A percentile compares a stretch with the other conserved stretches of the same genome.
These are phyloP conservation scores for Dunckerocampus dactyliophorus DNA, from an alignment of 2,113 vertebrate genomes.

Conservation along the genomic window DNA sequence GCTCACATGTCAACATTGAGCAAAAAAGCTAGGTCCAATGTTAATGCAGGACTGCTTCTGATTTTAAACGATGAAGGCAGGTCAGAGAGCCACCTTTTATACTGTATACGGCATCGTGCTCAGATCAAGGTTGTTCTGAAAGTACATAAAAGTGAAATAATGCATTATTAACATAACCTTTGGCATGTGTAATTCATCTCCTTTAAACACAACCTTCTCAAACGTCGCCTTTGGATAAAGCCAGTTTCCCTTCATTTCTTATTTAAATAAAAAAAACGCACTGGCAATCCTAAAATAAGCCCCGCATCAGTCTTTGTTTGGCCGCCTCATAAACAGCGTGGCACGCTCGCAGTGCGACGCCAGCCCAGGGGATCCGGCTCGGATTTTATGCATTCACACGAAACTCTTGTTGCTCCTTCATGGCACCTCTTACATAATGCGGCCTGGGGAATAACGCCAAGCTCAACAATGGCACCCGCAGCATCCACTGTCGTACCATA, in stretches of 20 bases:
- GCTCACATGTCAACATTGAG: too few relatives aligned
- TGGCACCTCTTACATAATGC: not conserved
- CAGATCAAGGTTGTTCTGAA: not conserved
- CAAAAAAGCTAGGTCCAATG: too few relatives aligned
- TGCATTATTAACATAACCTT: constrained; percentile 8
- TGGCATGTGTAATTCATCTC: constrained; percentile 1
- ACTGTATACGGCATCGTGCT: not conserved
- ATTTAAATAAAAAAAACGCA: not conserved
- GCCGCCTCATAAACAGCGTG: not conserved
- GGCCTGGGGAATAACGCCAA: not conserved
- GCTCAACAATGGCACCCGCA: not conserved
- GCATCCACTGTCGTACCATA: not conserved
- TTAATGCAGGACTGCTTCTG: not conserved
- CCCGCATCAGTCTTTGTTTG: constrained; percentile 1
- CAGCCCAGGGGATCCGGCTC: constrained; percentile 1
- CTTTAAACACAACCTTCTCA: constrained; percentile 1
- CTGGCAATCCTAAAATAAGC: constrained; percentile 6
- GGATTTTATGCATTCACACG: constrained; percentile 12
- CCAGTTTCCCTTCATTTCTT: constrained; percentile 3
- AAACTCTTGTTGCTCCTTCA: not conserved
- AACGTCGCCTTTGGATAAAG: constrained; percentile 6
- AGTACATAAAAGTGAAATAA: constrained; percentile 4
- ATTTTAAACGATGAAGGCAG: too few relatives aligned
- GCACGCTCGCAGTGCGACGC: too few relatives aligned
- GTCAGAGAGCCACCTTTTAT: not conserved